These are phyloP conservation scores for Porites rus DNA, from an alignment of 92 coral and sea anemone species.

Conservation along the genomic window DNA sequence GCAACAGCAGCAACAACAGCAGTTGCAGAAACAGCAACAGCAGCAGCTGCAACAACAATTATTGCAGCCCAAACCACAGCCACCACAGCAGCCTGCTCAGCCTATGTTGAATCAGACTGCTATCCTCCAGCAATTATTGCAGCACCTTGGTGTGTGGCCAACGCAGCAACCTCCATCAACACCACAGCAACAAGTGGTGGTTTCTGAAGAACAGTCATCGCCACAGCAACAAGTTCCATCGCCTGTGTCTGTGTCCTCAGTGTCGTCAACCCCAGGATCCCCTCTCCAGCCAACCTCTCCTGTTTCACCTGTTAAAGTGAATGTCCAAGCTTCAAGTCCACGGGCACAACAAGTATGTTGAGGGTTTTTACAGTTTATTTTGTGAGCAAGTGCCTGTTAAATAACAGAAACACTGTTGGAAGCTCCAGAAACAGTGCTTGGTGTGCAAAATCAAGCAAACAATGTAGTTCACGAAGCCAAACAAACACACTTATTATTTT, in stretches of 20 bases:
- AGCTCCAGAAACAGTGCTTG: too few species aligned
- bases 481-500: too few species aligned
- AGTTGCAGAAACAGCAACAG: conserved; percentile 29
- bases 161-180: conserved; percentile 7
- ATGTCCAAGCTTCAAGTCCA: conserved; percentile 17
- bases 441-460: too few species aligned
- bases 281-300: conserved; percentile 84
- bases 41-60: conserved; percentile 28
- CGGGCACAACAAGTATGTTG: conserved; percentile 38
- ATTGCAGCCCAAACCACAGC: conserved; percentile 52
- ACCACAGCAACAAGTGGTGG: conserved; percentile 24
- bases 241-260: conserved; percentile 66
- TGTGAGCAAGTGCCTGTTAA: too few species aligned
- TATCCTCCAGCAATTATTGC: conserved; percentile 43
- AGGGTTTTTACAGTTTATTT: too few species aligned
- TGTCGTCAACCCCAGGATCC: conserved; percentile 81
- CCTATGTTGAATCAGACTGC: conserved; percentile 53
- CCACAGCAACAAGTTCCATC: conserved; percentile 69
- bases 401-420: too few species aligned
- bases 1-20: conserved; percentile 24
- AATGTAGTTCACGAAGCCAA: too few species aligned
- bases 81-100: conserved; percentile 49
- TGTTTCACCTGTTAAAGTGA: conserved; percentile 43
- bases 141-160: conserved; percentile 39
- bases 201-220: conserved; percentile 28